Evolutionary conservation across 2,797 vertebrate species (phyloP), one percentile per base, ranked within the genome.

Genomic region (Erpetoichthys calabaricus): DNA sequence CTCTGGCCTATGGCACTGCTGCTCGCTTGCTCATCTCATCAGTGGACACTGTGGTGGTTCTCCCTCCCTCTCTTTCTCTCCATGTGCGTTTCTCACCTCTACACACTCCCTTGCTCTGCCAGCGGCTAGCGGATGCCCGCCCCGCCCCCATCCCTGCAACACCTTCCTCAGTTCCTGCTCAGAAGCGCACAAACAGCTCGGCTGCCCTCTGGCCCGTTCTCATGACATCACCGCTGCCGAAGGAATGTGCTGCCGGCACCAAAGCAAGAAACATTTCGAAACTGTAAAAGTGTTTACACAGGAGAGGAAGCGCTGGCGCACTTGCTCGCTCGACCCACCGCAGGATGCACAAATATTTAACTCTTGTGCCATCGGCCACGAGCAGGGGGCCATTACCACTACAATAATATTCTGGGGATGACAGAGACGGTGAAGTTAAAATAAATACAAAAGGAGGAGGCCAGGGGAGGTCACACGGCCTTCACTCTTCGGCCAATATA

Each of bases 221-320:
- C 84, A 87, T 86, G 81, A 87, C 85, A 87, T 86, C 85, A 86
- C 76, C 79, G 74, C n/a, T 76, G 67, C 76, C 75, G 76, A 81
- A 82, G 83, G 85, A 87, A 87, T 87, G 81, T 77, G 73, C 68
- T 7, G 49, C 41, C 43, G 49, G 5, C 50, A 44, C 46, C 53
- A 25, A 54, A 49, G 47, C 47, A n/a, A 49, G 3, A 54, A 54
- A 54, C 53, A 54, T 69, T 73, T 81, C 80, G 77, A 81, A 84
- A 80, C 72, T 63, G 70, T 74, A 66, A 62, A 70, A 66, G 58
- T 53, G 73, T 70, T 73, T 72, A 77, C 62, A 62, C 43, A 65
- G 57, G 66, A 3, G 55, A 68, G 62, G 64, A 71, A 65, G 59
- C 64, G 60, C 57, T 64, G 58, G 60, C 60, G 53, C 56, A 53